A percentile compares a stretch with the other conserved stretches of the same genome.
Conservation (phyloP, 2,797 vertebrate species). For the Phoxinus dragarum region DNA sequence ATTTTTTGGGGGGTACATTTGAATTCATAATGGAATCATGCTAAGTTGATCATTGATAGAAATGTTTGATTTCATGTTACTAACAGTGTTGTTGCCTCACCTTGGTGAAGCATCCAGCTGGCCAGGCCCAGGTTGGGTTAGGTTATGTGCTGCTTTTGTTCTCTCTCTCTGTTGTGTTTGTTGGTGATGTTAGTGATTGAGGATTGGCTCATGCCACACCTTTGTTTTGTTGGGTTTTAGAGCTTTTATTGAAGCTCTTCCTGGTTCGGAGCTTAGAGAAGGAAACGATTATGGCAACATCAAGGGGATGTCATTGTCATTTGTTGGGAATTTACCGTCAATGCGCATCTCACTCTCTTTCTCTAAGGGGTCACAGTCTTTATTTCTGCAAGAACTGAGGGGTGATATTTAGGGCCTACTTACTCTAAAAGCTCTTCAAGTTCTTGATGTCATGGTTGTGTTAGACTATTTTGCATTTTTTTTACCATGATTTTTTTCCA, state of each 20-base stretch:
- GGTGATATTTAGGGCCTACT: neutral
- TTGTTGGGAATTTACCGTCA: constrained; percentile 71
- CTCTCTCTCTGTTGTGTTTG: neutral
- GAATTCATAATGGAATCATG: constrained; percentile 5
- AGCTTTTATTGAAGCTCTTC: constrained; percentile 1
- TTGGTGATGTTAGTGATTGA: neutral
- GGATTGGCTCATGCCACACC: constrained; percentile 11
- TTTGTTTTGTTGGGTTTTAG: constrained; percentile 32
- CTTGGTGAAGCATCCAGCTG: neutral
- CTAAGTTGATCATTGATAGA: constrained; percentile 28
- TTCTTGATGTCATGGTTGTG: neutral
- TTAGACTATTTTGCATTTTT: neutral
- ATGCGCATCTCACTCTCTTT: constrained; percentile 56
- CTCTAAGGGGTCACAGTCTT: constrained; percentile 17
- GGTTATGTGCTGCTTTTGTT: constrained; percentile 32
- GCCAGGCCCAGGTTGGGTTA: constrained; percentile 33
- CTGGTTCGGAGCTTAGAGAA: constrained; percentile 51
- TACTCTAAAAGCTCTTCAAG: neutral
- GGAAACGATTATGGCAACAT: constrained; percentile 69
- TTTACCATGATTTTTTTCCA: neutral
- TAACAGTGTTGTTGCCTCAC: constrained; percentile 5
- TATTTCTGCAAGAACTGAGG: neutral
- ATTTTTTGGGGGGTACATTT: neutral
- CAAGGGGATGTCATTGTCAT: constrained; percentile 69
- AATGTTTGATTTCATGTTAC: constrained; percentile 25